Evolutionary conservation across 2,113 vertebrate genomes (phyloP), one percentile per base, ranked within the genome.

Genomic region (Ornithorhynchus anatinus): DNA sequence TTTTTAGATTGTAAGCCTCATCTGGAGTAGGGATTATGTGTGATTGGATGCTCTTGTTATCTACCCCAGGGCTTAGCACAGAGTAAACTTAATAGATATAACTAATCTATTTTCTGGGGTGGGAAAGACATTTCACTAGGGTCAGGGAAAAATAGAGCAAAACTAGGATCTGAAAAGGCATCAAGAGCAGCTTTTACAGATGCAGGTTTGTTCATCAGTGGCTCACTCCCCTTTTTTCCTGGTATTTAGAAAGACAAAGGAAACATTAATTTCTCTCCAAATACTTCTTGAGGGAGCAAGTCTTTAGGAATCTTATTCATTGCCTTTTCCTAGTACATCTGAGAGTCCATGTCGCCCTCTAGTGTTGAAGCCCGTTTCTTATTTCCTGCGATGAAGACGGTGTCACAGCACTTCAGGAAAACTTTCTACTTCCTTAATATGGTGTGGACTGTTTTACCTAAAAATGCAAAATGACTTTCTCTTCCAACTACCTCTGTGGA

Each of bases 281-380:
- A 69, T 17, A 12, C 6, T 60, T 63, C 33, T 64, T 60, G 52
- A 82, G 25, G 64, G 40, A 64, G 32, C 37, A 32, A 42, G 6
- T 15, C 3, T 0, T 12, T 10, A 58, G 13, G 16, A 32, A 70
- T 61, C 70, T 70, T 29, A 23, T 37, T 7, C 11, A 15, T 42
- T n/a, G 52, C 19, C 13, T 35, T n/a, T 23, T 23, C 47, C 2
- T 19, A 40, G 5, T 38, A 3, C 27, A 59, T 82, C 59, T 35
- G 38, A 88, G 71, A 63, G 58, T 45, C 23, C 69, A 79, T 71
- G 78, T 87, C 80, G 89, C 91, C 92, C 89, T 88, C 92, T 93
- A 75, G 89, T 59, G 89, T 78, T 80, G 35, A 37, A 47, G 1
- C 1, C 29, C 23, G 38, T 38, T 0, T 44, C 32, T 8, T 0